Percentiles rank a stretch among this genome's conserved stretches.
phyloP scores from a whole-genome alignment of 2,888 invertebrate species.

The Ashinkailepas kermadecensis region DNA sequence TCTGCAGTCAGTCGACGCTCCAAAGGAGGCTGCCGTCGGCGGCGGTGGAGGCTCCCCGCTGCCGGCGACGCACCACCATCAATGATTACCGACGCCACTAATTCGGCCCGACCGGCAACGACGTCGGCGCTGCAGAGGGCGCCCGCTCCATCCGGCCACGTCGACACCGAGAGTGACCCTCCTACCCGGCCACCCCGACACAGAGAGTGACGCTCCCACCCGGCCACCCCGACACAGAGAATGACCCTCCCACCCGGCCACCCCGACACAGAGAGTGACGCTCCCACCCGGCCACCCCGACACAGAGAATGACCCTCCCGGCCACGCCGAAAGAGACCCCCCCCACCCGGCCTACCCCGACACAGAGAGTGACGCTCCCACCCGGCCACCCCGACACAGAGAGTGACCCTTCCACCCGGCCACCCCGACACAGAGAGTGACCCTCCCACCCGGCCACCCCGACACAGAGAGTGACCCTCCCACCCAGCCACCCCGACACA shows the following conservation, averaged over 20 bases:
- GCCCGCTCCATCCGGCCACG: background rate
- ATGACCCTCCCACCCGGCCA: no score
- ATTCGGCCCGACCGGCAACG: slow-evolving; percentile 3
- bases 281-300: no score
- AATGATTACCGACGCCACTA: background rate
- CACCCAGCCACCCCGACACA: no score
- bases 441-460: no score
- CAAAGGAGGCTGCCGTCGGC: background rate
- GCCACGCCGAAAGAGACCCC: background rate
- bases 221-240: no score
- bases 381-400: no score
- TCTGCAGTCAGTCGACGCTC: background rate
- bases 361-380: no score
- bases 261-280: no score
- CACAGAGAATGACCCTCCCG: background rate
- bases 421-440: no score
- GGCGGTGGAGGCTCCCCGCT: background rate
- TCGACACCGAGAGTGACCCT: background rate
- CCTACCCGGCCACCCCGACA: background rate
- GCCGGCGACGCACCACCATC: slow-evolving; percentile 1
- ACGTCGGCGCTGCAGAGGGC: background rate
- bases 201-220: no score
- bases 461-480: no score
- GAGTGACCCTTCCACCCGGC: no score
- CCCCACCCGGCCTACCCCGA: background rate